Conservation (phyloP, 2,888 invertebrate genomes). For the Lissocephala sabroskyi region DNA sequence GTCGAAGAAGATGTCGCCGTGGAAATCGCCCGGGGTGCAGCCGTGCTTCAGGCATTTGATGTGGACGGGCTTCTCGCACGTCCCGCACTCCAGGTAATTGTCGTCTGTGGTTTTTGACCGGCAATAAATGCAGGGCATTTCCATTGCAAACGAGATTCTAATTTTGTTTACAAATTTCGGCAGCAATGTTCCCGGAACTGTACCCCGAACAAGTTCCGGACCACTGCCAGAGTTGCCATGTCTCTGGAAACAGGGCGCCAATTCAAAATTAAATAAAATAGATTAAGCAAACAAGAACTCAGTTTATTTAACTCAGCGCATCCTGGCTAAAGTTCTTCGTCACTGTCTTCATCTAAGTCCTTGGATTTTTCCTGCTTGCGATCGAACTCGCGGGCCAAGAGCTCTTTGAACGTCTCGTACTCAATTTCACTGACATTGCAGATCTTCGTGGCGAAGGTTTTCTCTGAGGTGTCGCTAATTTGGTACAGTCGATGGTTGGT, state of each 20-base stretch:
- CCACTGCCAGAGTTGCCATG: too few species aligned
- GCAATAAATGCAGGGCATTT: slow-evolving; percentile 35
- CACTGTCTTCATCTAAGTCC: slow-evolving; percentile 37
- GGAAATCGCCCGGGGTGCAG: slow-evolving; percentile 80
- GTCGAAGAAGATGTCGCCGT: slow-evolving; percentile 84
- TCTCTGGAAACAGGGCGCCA: too few species aligned
- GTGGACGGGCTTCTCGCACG: slow-evolving; percentile 78
- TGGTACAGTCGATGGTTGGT: slow-evolving; percentile 69
- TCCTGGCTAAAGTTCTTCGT: slow-evolving; percentile 37
- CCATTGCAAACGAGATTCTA: too few species aligned
- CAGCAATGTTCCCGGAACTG: too few species aligned
- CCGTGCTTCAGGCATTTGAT: slow-evolving; percentile 78
- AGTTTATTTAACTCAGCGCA: too few species aligned
- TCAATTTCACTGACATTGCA: slow-evolving; percentile 67
- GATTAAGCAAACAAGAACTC: too few species aligned
- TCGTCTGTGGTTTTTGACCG: slow-evolving; percentile 50
- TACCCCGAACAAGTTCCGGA: too few species aligned
- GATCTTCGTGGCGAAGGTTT: slow-evolving; percentile 70
- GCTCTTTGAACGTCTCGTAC: slow-evolving; percentile 69
- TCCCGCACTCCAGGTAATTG: slow-evolving; percentile 76
- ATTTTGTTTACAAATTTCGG: too few species aligned
- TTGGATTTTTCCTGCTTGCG: slow-evolving; percentile 24
- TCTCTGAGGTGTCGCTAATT: slow-evolving; percentile 70
- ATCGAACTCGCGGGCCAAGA: slow-evolving; percentile 58
- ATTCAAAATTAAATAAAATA: too few species aligned